Evolutionary conservation across 2,113 vertebrate genomes (phyloP).

Genomic region (Hipposideros armiger): DNA sequence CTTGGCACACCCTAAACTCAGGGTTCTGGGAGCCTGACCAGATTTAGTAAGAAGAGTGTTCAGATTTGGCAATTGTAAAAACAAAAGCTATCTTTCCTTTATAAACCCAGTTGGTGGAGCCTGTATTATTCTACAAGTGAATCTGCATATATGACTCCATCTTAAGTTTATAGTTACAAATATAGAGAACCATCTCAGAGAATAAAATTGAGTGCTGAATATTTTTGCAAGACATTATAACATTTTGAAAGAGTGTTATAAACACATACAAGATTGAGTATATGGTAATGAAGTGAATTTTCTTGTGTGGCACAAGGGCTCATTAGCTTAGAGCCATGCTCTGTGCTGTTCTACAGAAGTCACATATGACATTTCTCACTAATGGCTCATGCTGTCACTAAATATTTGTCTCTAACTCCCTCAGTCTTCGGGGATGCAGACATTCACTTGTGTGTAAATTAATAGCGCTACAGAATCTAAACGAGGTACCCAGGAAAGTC

Average conservation of each 20-base stretch:
- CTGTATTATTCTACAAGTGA: constrained; percentile 15
- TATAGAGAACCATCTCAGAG: constrained; percentile 55
- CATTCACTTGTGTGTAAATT: constrained; percentile 61
- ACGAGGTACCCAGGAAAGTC: constrained; percentile 39
- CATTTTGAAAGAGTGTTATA: constrained; percentile 64
- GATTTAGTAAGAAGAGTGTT: not conserved
- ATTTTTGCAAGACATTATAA: constrained; percentile 78
- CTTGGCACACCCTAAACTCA: not conserved
- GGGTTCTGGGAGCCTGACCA: not conserved
- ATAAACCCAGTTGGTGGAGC: not conserved
- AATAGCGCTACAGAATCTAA: constrained; percentile 53
- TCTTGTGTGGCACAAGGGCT: constrained; percentile 3
- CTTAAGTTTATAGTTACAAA: constrained; percentile 67
- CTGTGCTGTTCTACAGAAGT: constrained; percentile 40
- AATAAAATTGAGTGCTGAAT: constrained; percentile 66
- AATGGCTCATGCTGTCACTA: constrained; percentile 66
- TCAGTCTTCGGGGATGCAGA: constrained; percentile 33
- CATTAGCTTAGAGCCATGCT: constrained; percentile 61
- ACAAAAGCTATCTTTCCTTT: constrained; percentile 25
- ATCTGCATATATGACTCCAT: constrained; percentile 38
- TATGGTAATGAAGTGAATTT: constrained; percentile 75
- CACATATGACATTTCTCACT: constrained; percentile 68
- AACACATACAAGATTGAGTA: constrained; percentile 66
- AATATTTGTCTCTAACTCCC: constrained; percentile 61
- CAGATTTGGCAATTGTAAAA: not conserved